Base-by-base conservation (phyloP, 1,140 invertebrate species). In the Oscheius sp. region DNA sequence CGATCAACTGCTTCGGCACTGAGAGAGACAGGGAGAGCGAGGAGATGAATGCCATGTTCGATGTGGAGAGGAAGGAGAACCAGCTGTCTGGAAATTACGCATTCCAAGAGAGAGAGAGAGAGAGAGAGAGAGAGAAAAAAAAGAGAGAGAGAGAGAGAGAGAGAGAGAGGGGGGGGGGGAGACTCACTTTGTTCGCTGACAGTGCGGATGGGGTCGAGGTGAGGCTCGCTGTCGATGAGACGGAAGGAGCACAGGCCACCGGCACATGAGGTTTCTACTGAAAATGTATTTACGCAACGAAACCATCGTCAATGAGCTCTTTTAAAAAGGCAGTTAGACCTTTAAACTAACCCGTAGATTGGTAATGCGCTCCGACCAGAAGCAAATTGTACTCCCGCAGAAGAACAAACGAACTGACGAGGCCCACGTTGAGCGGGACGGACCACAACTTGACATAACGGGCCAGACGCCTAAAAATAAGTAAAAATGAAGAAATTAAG, bases 211-310 rank as follows among this genome's bases (percentile, higher is more conserved):
- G 67, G 67, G 18, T 68, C 67, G 3, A 68, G n/a, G 26, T 29
- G 34, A 0, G 67, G 67, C 26, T 58, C 67, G 34, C 18, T 35
- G 31, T 68, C 67, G 32, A 68, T 42, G 20, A 68, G 13, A 15
- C 55, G 29, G 32, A 68, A 68, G 1, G 67, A 68, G 28, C 67
- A 68, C 32, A 68, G 32, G 2, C 67, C 67, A 38, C 49, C 67
- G 4, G 52, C 34, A 1, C 49, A 55, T 26, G 15, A 3, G 3
- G 34, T n/a, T 4, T 49, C 31, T 3, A 32, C 28, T 28, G 49
- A 68, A 36, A 34, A 32, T 45, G 42, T n/a, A n/a, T n/a, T n/a
- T n/a, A n/a, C n/a, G n/a, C n/a, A n/a, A n/a, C n/a, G n/a, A n/a
- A n/a, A n/a, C n/a, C n/a, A n/a, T n/a, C n/a, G n/a, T n/a, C n/a